phyloP scores from a whole-genome alignment of 2,113 vertebrate genomes.

The Cariama cristata region DNA sequence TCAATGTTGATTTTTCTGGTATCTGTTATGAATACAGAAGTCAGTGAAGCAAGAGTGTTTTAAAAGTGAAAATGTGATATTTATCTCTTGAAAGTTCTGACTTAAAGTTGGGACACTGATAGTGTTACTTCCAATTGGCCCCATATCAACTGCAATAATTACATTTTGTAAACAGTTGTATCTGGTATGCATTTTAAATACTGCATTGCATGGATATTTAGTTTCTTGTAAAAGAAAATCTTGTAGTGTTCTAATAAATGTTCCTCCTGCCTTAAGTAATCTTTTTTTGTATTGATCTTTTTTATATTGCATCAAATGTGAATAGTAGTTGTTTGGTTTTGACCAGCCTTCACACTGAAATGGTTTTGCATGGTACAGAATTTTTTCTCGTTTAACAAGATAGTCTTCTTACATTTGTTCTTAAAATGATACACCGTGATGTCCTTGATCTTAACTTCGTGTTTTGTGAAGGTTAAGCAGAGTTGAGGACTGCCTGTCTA shows the following conservation, averaged over 20 bases:
- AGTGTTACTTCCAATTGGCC: background rate
- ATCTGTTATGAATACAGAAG: background rate
- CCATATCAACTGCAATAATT: background rate
- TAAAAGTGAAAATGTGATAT: background rate
- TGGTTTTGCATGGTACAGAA: background rate
- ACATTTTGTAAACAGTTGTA: background rate
- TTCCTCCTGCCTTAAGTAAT: background rate
- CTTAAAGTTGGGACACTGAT: background rate
- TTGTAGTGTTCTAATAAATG: background rate
- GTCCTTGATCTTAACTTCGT: background rate
- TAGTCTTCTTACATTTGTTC: background rate
- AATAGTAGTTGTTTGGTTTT: background rate
- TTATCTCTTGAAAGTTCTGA: background rate
- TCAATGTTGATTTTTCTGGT: background rate
- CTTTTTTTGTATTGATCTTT: background rate
- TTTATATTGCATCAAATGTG: background rate
- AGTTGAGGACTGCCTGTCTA: background rate
- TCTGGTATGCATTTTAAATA: background rate
- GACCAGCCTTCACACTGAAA: background rate
- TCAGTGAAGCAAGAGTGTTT: background rate
- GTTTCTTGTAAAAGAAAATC: background rate
- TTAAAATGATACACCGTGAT: background rate
- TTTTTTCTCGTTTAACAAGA: background rate
- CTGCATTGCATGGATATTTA: background rate
- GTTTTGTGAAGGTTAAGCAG: background rate